phyloP scores from a whole-genome alignment of 2,113 vertebrate genomes.

The Physeter macrocephalus region DNA sequence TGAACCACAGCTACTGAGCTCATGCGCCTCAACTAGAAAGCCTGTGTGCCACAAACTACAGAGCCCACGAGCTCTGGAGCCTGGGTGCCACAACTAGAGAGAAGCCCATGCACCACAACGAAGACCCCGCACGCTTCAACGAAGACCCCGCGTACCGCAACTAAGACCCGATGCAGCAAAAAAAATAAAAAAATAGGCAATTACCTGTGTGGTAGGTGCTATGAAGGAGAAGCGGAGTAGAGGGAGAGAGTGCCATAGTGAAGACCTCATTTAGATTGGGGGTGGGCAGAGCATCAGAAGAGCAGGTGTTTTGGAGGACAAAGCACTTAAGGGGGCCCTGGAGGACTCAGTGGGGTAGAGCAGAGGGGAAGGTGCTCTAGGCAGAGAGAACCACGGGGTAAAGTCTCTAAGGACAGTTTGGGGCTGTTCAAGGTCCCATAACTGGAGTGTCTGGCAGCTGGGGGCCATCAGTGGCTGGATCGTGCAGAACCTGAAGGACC shows the following conservation, averaged over 20 bases:
- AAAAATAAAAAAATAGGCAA: too few relatives aligned
- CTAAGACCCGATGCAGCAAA: too few relatives aligned
- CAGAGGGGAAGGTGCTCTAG: background rate
- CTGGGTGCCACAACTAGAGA: too few relatives aligned
- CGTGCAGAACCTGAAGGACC: background rate
- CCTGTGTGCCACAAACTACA: too few relatives aligned
- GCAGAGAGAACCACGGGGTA: background rate
- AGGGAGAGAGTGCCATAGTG: background rate
- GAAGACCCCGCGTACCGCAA: too few relatives aligned
- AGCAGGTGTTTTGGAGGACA: background rate
- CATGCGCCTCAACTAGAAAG: too few relatives aligned
- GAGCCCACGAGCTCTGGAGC: too few relatives aligned
- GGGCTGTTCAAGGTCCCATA: background rate
- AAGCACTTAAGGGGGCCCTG: background rate
- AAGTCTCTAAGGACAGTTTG: background rate
- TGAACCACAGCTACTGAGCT: too few relatives aligned
- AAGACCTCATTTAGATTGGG: fast-evolving
- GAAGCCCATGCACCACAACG: too few relatives aligned
- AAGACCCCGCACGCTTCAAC: too few relatives aligned
- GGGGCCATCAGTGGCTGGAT: background rate
- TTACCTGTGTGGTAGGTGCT: background rate
- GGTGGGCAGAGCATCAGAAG: background rate
- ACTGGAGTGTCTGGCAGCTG: too few relatives aligned
- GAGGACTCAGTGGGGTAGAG: background rate
- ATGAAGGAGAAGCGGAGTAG: background rate